phyloP scores from a whole-genome alignment of 2,888 invertebrate species.

The Xylota sylvarum region DNA sequence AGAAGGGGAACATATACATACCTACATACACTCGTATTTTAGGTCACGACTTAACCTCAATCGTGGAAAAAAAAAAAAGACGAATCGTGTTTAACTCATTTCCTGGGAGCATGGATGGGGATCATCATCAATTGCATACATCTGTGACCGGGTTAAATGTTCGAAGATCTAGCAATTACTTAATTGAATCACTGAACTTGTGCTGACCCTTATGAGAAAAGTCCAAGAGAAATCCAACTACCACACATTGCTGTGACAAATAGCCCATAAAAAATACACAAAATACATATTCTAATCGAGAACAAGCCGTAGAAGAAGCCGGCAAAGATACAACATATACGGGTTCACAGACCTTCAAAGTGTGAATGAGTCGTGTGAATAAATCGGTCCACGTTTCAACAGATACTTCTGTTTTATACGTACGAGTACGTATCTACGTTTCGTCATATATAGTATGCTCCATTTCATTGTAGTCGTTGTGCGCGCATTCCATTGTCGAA shows the following conservation, averaged over 20 bases:
- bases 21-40: constrained; percentile 39
- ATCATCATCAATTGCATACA: constrained; percentile 59
- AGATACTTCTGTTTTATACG: constrained; percentile 5
- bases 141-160: constrained; percentile 63
- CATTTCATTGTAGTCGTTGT: constrained; percentile 5
- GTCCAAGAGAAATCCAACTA: constrained; percentile 8
- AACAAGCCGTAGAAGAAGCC: background rate
- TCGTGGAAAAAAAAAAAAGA: constrained; percentile 39
- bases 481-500: constrained; percentile 49
- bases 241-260: constrained; percentile 23
- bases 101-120: constrained; percentile 47
- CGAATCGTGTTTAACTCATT: constrained; percentile 36
- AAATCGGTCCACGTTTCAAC: constrained; percentile 41
- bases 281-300: constrained; percentile 29
- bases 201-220: constrained; percentile 67
- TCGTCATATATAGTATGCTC: constrained; percentile 10
- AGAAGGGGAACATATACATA: background rate
- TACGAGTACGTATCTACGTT: too few relatives aligned
- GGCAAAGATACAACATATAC: constrained; percentile 50
- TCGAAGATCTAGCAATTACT: constrained; percentile 69
- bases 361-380: constrained; percentile 68
- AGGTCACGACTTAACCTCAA: constrained; percentile 63
- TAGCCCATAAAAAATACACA: constrained; percentile 5
- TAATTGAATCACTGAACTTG: constrained; percentile 69
- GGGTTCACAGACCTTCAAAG: constrained; percentile 69